phyloP scores from a whole-genome alignment of 2,113 vertebrate species.

The Cricetomys ansorgei region DNA sequence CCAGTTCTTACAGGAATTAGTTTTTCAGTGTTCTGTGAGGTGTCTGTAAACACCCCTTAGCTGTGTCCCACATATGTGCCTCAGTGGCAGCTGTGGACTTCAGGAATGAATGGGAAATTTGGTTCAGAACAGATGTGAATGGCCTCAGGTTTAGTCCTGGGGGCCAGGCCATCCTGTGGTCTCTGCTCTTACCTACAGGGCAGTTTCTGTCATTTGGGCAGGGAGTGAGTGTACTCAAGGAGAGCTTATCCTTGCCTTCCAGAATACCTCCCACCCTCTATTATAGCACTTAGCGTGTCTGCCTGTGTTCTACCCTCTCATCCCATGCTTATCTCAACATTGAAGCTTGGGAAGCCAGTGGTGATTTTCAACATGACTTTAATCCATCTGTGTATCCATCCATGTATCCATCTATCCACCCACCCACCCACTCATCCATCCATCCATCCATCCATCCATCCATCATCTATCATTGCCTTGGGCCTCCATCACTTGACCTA shows the following conservation, averaged over 20 bases:
- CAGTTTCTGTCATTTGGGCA: background rate
- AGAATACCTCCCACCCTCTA: background rate
- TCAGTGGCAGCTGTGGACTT: background rate
- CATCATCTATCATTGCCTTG: background rate
- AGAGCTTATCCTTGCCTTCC: background rate
- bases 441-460: background rate
- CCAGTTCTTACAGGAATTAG: background rate
- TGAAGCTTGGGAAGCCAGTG: background rate
- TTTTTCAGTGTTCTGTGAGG: background rate
- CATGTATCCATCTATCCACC: background rate
- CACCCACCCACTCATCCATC: background rate
- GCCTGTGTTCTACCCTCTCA: background rate
- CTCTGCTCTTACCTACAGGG: too few species aligned
- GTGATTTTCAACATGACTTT: background rate
- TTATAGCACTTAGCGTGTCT: background rate
- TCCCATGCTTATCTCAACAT: background rate
- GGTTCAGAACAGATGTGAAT: background rate
- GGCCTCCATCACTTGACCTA: background rate
- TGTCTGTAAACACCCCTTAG: background rate
- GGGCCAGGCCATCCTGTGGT: background rate
- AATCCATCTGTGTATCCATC: background rate
- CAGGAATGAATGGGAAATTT: background rate
- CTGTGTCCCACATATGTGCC: background rate
- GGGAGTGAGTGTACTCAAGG: background rate
- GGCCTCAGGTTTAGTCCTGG: background rate